Evolutionary conservation across 2,888 invertebrate species (phyloP).

Genomic region (Pandemis heparana): DNA sequence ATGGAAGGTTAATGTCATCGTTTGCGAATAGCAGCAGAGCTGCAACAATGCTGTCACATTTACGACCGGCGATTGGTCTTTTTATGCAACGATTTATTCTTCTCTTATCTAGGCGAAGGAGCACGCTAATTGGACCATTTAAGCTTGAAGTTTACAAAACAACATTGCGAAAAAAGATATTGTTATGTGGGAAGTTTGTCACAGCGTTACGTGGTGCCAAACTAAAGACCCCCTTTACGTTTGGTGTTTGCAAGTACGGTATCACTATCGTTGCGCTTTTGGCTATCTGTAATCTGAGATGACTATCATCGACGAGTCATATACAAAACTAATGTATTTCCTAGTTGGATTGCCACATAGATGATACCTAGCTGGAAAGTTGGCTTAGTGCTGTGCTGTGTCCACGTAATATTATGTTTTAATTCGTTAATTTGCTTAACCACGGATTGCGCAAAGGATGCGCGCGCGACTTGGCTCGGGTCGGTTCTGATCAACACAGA

Average conservation of each 20-base stretch:
- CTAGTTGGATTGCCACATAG: conserved; percentile 23
- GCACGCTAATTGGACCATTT: conserved; percentile 22
- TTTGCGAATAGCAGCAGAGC: background rate
- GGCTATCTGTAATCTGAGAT: conserved; percentile 38
- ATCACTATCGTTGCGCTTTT: conserved; percentile 14
- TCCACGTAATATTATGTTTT: conserved; percentile 37
- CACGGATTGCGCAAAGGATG: conserved; percentile 29
- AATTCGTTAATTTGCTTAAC: conserved; percentile 31
- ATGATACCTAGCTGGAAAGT: conserved; percentile 21
- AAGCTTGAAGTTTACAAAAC: conserved; percentile 23
- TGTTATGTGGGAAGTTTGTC: conserved; percentile 24
- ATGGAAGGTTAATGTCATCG: conserved; percentile 18
- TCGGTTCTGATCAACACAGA: background rate
- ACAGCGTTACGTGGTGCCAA: conserved; percentile 16
- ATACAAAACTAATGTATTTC: conserved; percentile 27
- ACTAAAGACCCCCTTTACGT: background rate
- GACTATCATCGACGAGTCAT: conserved; percentile 25
- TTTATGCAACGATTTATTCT: conserved; percentile 19
- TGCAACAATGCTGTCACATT: conserved; percentile 10
- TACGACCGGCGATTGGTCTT: conserved; percentile 5
- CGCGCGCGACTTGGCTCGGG: conserved; percentile 4
- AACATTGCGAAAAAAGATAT: conserved; percentile 23
- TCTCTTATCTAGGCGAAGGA: conserved; percentile 15
- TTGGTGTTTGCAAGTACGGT: background rate
- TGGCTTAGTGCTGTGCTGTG: conserved; percentile 2